A percentile compares a stretch with the other conserved stretches of the same genome.
Evolutionary conservation across 2,113 vertebrate species (phyloP).

Genomic region (human): GRCh38 chr12:64674001-64674500

Average conservation of each 20-base stretch:
- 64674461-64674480: not conserved
- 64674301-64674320: not conserved
- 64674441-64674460: not conserved
- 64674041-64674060: conserved; percentile 65
- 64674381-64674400: not conserved
- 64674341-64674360: not conserved
- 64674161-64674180: conserved; percentile 45
- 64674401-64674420: not conserved
- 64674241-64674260: conserved; percentile 30
- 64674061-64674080: conserved; percentile 66
- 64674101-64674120: not conserved
- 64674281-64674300: not conserved
- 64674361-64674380: not conserved
- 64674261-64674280: not conserved
- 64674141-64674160: conserved; percentile 50
- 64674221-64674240: not conserved
- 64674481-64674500: not conserved
- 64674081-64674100: not conserved
- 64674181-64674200: not conserved
- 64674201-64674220: conserved; percentile 42
- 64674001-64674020: conserved; percentile 82
- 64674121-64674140: conserved; percentile 55
- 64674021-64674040: conserved; percentile 69
- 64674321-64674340: not conserved
- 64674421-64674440: not conserved